Evolutionary conservation across 2,888 invertebrate species (phyloP).

Genomic region (Hylaea fasciaria): DNA sequence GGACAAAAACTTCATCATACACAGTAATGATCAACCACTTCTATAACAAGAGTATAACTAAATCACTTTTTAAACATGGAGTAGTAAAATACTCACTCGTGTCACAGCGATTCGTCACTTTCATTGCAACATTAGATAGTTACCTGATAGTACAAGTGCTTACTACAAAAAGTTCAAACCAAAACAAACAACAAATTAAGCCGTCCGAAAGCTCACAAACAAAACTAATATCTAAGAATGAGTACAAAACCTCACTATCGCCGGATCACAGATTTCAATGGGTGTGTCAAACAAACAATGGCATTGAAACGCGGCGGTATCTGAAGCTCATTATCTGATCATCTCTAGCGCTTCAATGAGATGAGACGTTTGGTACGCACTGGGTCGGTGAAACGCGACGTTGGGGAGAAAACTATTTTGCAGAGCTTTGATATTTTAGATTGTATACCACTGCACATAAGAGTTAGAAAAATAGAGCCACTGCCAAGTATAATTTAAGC

Average conservation of each 20-base stretch:
- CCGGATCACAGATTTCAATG: conserved; percentile 33
- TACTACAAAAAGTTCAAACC: not conserved
- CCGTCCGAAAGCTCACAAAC: conserved; percentile 13
- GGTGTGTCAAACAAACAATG: conserved; percentile 40
- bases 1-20: too few species aligned
- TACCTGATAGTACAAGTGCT: not conserved
- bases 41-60: too few species aligned
- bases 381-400: conserved; percentile 33
- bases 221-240: conserved; percentile 28
- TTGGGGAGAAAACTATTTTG: not conserved
- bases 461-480: too few species aligned
- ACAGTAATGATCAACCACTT: too few species aligned
- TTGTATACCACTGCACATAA: too few species aligned
- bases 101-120: too few species aligned
- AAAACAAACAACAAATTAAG: conserved; percentile 27
- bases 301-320: conserved; percentile 28
- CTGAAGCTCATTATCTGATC: conserved; percentile 48
- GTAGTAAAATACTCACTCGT: too few species aligned
- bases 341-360: conserved; percentile 34
- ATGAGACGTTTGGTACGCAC: conserved; percentile 42
- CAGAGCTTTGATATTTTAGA: too few species aligned
- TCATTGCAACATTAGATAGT: too few species aligned
- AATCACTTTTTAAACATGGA: too few species aligned
- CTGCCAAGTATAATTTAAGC: too few species aligned
- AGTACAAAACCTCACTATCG: conserved; percentile 24